Base-by-base conservation (phyloP, 2,888 invertebrate genomes). In the Agonopterix arenella region DNA sequence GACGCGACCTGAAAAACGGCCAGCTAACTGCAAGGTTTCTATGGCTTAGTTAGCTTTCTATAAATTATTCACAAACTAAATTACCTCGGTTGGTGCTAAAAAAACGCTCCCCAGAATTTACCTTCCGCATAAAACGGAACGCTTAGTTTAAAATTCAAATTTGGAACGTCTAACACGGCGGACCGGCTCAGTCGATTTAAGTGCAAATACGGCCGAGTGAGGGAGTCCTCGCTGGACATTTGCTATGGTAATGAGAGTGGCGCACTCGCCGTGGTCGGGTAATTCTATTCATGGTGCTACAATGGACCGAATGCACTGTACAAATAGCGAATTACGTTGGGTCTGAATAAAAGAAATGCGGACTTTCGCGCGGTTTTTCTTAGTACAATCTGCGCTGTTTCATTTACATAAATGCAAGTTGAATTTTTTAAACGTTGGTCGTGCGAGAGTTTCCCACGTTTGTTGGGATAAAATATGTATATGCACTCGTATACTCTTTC, bases 131-230 rank as follows among this genome's bases (percentile, higher is more conserved):
- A 80, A 80, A 83, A 77, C 71, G 77, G 78, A 72, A 70, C 76
- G 84, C 76, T 85, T 84, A 84, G 77, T 84, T 85, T 84, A 82
- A 85, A 84, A 84, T 84, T 84, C 78, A 84, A 84, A 85, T 84
- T 84, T 65, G 70, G 70, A 63, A 74, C 77, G 77, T 80, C 76
- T 80, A 80, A 78, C 80, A 73, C 68, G 69, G 66, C 68, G 66
- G 68, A 60, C 62, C 70, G 57, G 58, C 62, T 59, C 59, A 59
- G 62, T 60, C 62, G 66, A 66, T 67, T 71, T 73, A 71, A 71
- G 77, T 76, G 76, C 73, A 73, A 80, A 79, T 76, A 75, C 76
- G 62, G 55, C 68, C 62, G 62, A 71, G 68, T 71, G 61, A 58
- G 66, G 62, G 68, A 73, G 75, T 68, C 62, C 60, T 49, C 45